Conservation (phyloP, 64 coral and sea anemone genomes). For the Catalaphyllia jardinei region DNA sequence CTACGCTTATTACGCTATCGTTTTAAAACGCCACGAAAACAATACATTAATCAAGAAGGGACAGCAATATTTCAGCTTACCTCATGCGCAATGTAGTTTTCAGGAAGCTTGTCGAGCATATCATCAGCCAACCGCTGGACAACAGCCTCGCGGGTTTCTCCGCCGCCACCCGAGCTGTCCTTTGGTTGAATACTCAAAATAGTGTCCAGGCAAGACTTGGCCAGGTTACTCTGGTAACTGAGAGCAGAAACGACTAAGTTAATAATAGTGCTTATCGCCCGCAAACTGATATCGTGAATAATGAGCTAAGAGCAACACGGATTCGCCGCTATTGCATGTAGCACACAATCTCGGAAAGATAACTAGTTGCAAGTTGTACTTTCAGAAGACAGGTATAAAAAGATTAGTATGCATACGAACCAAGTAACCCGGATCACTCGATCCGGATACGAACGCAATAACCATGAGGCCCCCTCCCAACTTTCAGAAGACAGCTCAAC, state of each 20-base stretch:
- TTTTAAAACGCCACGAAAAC: not conserved
- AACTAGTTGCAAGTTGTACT: too few relatives aligned
- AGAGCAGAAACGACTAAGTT: not conserved
- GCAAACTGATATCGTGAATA: not conserved
- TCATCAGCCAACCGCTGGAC: slow-evolving; percentile 98
- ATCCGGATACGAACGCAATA: too few relatives aligned
- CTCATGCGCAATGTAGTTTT: slow-evolving; percentile 95
- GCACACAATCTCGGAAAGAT: too few relatives aligned
- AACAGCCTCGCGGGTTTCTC: slow-evolving; percentile 95
- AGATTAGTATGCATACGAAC: too few relatives aligned
- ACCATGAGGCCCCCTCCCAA: too few relatives aligned
- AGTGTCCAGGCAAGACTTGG: slow-evolving; percentile 91
- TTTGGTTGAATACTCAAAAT: slow-evolving; percentile 96
- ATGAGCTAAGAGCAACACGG: not conserved
- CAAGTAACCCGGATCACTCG: too few relatives aligned
- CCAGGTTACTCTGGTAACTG: slow-evolving; percentile 97
- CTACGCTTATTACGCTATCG: not conserved
- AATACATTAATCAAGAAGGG: not conserved
- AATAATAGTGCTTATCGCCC: not conserved
- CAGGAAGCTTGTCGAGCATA: slow-evolving; percentile 97
- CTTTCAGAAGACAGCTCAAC: too few relatives aligned
- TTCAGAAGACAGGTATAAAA: too few relatives aligned
- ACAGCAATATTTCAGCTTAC: not conserved
- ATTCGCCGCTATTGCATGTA: too few relatives aligned
- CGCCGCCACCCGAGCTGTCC: slow-evolving; percentile 92